Conservation (phyloP, 2,797 vertebrate genomes). For the Mionectes olivaceus region DNA sequence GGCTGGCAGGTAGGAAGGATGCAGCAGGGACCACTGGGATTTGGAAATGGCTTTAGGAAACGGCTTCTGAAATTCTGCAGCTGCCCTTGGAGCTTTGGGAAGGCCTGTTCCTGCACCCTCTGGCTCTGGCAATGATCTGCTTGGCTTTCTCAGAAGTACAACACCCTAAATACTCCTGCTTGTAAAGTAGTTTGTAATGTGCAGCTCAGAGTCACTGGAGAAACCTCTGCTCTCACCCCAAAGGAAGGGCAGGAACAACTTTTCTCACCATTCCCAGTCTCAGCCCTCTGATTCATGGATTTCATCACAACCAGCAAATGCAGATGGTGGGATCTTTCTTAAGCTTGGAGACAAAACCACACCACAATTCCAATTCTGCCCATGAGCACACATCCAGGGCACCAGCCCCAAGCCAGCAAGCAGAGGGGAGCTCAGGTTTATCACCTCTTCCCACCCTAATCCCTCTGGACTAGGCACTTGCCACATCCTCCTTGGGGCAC, state of each 20-base stretch:
- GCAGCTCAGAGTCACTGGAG: not conserved
- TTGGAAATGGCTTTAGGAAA: not conserved
- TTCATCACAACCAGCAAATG: fast-evolving
- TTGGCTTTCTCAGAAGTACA: not conserved
- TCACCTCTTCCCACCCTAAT: not conserved
- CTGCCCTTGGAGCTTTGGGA: not conserved
- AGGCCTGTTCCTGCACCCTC: not conserved
- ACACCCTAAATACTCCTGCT: not conserved
- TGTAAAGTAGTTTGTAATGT: fast-evolving
- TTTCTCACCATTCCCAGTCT: not conserved
- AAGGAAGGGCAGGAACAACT: not conserved
- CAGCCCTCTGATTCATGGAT: fast-evolving
- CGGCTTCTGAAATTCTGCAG: not conserved
- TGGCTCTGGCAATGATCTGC: not conserved
- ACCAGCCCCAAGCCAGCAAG: not conserved
- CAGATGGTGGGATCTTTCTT: not conserved
- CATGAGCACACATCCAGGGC: fast-evolving
- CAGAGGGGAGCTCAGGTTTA: not conserved
- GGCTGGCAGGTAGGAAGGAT: not conserved
- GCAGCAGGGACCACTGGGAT: not conserved
- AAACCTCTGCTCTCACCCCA: not conserved
- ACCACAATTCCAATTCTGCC: not conserved
- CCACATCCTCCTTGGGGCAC: fast-evolving
- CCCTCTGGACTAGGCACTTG: not conserved
- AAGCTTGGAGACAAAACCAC: not conserved